Base-by-base conservation (phyloP, 2,888 invertebrate species). In the Priocnemis perturbator region DNA sequence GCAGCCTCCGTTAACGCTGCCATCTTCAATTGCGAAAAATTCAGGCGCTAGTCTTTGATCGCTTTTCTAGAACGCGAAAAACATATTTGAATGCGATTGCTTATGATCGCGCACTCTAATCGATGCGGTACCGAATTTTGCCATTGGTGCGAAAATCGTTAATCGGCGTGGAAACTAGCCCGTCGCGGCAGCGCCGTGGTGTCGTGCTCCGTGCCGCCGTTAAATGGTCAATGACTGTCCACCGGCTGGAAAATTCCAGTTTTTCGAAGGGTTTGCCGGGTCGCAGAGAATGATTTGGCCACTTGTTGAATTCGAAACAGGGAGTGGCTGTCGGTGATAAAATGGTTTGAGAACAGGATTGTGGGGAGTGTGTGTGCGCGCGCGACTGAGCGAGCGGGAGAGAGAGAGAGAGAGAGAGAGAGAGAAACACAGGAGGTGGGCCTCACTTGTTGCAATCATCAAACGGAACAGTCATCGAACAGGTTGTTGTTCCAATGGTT, bases 361-460 rank as follows among this genome's bases (percentile, higher is more conserved):
- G 80, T 71, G 78, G 76, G 74, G 69, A 70, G 73, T 58, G 68
- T 74, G 71, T 68, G 82, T 78, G 70, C 76, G 37, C 26, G 26
- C 37, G 37, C 37, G 11, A 37, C 7, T 11, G 37, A 11, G 14
- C 37, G 37, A 11, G 37, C 37, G 11, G 60, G 64, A 57, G 68
- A 60, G 53, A 59, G 45, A 53, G n/a, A 57, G 45, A 59, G 70
- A 63, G 65, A 52, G 37, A 52, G 53, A 59, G 67, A 71, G 70
- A 44, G 56, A n/a, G 9, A 50, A 17, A 14, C 55, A 15, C n/a
- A 30, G 69, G 70, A 70, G 60, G 67, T 73, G 71, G 78, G 71
- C 77, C 83, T 83, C 86, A 87, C 86, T 87, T 87, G 87, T 87
- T 87, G 87, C 87, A 86, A 88, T 87, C 86, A 87, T 87, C 86